Evolutionary conservation across 2,888 invertebrate species (phyloP), one percentile per base, ranked within the genome.

Genomic region (Harpalus rufipes): DNA sequence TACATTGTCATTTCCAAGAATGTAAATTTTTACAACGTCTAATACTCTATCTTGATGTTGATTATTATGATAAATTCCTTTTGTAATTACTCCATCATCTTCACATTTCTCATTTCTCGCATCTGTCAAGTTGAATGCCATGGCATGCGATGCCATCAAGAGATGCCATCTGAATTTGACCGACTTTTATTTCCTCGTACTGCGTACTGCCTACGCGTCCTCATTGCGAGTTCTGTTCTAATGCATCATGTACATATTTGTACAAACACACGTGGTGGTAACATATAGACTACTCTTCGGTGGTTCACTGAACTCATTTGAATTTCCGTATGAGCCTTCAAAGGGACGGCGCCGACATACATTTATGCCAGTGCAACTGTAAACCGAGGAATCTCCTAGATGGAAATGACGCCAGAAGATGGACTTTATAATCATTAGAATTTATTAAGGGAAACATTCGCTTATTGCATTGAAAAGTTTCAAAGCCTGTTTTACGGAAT

Each of bases 301-400:
- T 74, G 44, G 72, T 74, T 74, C 72, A 74, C 72, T 74, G 72
- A 74, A 74, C 72, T 74, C 68, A 68, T 68, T 68, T 68, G 68
- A 68, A 68, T 68, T 68, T 68, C 72, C 44, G 44, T 74, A 74
- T 44, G 16, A 16, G 72, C 72, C 72, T 74, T 74, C 72, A 74
- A 74, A 74, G 44, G 72, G 72, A 74, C 44, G 44, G 44, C 72
- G 72, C 32, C 12, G 61, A 61, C 63, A 32, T 32, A 32, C 32
- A 32, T 32, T 32, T 32, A 32, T 6, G 32, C 6, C 5, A 32
- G 8, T 51, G 44, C 44, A 51, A 51, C 44, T 10, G 44, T 51
- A 12, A 51, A 51, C 12, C 2, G 2, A 12, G 44, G 44, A 51
- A 51, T 51, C 44, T 51, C 44, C 8, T 2, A 51, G 44, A 12